Evolutionary conservation across 2,797 vertebrate species (phyloP), one percentile per base, ranked within the genome.

Genomic region (Scleropages formosus): DNA sequence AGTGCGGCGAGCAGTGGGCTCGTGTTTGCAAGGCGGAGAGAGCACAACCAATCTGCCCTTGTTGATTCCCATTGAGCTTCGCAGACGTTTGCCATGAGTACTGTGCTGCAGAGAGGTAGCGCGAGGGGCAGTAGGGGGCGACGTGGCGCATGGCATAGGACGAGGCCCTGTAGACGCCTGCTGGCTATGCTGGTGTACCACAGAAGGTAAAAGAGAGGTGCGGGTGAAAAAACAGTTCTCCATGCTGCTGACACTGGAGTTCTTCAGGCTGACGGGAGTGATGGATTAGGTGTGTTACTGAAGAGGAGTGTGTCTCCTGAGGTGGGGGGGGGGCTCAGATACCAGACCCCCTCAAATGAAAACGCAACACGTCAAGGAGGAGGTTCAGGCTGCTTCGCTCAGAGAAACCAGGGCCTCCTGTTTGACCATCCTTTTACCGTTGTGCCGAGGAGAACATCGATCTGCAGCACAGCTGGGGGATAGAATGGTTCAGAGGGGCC

Each of bases 271-370:
- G 91, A 90, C 89, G 90, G 82, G 58, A 77, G 88, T 92, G 91
- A 93, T 91, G 89, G 90, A 92, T 92, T 90, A 91, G 90, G 90
- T 87, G 87, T 81, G 85, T 90, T 91, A 91, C 90, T 86, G 84
- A 88, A 85, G 85, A 83, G 61, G 88, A 92, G 86, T 84, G 84
- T 80, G 77, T 81, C 72, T 63, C 44, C 1, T 10, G 56, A 20
- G 39, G 73, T 18, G 7, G 51, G 6, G 26, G 1, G 68, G 62
- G 53, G 31, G 39, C 31, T 6, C 31, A 39, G 6, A 6, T 68
- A 46, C 53, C 12, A 53, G 12, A 12, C 12, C 18, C 18, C 9
- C 53, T n/a, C 2, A 51, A 26, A 24, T 26, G 26, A 9, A 69
- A 22, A 26, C 20, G 69, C 11, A 7, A 69, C 46, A 18, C 22